Evolutionary conservation across 2,888 invertebrate genomes (phyloP).

Genomic region (Kryphioiulus occultus): DNA sequence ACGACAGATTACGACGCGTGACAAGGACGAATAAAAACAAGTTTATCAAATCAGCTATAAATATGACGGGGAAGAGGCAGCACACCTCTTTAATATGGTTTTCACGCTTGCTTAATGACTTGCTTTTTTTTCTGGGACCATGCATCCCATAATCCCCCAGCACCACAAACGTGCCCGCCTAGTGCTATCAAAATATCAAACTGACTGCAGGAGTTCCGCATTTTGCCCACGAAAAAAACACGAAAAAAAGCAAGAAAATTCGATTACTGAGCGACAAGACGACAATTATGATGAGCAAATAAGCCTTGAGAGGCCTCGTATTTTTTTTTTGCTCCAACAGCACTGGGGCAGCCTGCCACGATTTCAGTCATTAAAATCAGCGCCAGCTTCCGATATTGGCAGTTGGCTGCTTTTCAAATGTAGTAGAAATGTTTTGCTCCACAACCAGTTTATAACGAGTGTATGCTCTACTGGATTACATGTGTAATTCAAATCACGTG

Average conservation of each 20-base stretch:
- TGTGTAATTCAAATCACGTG: too few relatives aligned
- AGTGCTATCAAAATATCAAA: background rate
- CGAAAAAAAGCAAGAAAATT: background rate
- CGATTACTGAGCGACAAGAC: conserved; percentile 14
- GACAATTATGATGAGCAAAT: conserved; percentile 30
- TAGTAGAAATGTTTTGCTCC: background rate
- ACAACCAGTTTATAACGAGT: too few relatives aligned
- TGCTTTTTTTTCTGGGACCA: background rate
- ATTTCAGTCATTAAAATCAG: background rate
- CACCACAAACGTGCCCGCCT: background rate
- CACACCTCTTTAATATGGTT: conserved; percentile 15
- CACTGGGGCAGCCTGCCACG: background rate
- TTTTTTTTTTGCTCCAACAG: background rate
- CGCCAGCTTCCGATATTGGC: background rate
- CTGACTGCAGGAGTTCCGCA: background rate
- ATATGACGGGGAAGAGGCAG: background rate
- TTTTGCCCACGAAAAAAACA: background rate
- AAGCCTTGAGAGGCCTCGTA: background rate
- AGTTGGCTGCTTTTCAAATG: background rate
- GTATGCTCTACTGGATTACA: too few relatives aligned
- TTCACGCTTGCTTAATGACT: background rate
- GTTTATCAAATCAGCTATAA: conserved; percentile 7
- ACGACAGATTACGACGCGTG: background rate
- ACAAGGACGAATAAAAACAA: background rate
- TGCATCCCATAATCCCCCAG: background rate